Evolutionary conservation across 2,113 vertebrate genomes (phyloP), one percentile per base, ranked within the genome.

Genomic region (Phyllostomus discolor): DNA sequence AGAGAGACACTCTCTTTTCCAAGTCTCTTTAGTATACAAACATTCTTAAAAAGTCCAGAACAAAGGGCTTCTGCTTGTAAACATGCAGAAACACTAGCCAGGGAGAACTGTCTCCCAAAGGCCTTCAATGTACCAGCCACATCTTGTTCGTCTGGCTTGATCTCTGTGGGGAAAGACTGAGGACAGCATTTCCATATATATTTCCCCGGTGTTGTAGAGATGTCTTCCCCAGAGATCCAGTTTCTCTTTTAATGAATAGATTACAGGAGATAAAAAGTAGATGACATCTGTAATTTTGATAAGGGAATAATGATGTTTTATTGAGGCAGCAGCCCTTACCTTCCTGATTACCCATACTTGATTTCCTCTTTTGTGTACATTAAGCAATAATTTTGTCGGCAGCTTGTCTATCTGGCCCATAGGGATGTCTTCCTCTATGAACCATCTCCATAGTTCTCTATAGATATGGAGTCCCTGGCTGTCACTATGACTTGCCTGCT

Each of bases 131-230:
- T 69, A 48, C 28, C 88, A 17, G 0, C 20, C 43, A 66, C 43
- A 85, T 92, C 22, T 43, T 66, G 17, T 73, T 86, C 84, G 90
- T 90, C 66, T 94, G 62, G 48, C 62, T 7, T 62, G 46, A 81
- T 86, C 62, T 92, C 69, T 80, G 86, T 95, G 69, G 66, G 35
- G 78, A 92, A 93, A 80, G 41, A 80, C 54, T 80, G 69, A 90
- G 90, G 35, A 3, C 38, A 69, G 82, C 48, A 92, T 92, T 95
- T 88, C 48, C 75, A 95, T 80, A 94, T 70, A 92, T 94, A 92
- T 96, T 97, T 83, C 88, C 73, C 88, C 33, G 52, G 46, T 79
- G 16, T 24, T 78, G 31, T 26, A 48, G 48, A 5, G 22, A 43
- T 90, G 48, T 79, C 92, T 35, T 48, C 90, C 43, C 76, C 16